Evolutionary conservation across 2,797 vertebrate species (phyloP).

Genomic region (Sebastes variabilis): DNA sequence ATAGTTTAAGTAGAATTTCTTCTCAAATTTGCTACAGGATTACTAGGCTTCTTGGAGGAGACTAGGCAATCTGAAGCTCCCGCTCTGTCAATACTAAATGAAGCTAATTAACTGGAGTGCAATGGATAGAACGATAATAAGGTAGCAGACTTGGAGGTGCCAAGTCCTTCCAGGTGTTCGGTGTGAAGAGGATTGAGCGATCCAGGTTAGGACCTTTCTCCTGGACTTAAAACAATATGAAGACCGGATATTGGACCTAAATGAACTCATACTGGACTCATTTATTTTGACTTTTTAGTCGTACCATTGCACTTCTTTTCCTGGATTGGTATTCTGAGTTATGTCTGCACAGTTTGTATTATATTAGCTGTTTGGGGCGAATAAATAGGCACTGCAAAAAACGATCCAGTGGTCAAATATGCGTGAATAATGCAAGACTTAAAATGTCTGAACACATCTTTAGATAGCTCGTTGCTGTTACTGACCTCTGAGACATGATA

Average conservation of each 20-base stretch:
- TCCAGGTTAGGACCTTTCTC: neutral
- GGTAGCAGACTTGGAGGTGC: neutral
- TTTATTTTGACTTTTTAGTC: neutral
- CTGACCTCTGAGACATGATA: neutral
- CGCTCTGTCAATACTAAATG: constrained; percentile 39
- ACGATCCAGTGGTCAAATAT: neutral
- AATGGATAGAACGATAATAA: constrained; percentile 19
- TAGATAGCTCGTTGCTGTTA: neutral
- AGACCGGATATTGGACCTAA: neutral
- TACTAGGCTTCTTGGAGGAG: constrained; percentile 6
- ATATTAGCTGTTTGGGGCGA: neutral
- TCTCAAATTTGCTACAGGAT: constrained; percentile 26
- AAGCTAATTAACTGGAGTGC: constrained; percentile 33
- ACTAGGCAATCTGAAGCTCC: constrained; percentile 8
- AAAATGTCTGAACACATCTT: neutral
- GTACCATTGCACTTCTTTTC: neutral
- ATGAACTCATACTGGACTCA: neutral
- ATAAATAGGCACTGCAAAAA: neutral
- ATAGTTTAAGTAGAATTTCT: constrained; percentile 14
- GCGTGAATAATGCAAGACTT: neutral
- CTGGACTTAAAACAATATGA: neutral
- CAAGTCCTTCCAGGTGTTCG: neutral
- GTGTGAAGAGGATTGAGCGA: neutral
- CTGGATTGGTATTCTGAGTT: neutral
- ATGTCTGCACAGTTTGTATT: neutral